Percentiles rank a stretch among this genome's conserved stretches.
These are phyloP conservation scores for Drosophila helvetica DNA, from an alignment of 2,888 invertebrate genomes.

Conservation along the genomic window DNA sequence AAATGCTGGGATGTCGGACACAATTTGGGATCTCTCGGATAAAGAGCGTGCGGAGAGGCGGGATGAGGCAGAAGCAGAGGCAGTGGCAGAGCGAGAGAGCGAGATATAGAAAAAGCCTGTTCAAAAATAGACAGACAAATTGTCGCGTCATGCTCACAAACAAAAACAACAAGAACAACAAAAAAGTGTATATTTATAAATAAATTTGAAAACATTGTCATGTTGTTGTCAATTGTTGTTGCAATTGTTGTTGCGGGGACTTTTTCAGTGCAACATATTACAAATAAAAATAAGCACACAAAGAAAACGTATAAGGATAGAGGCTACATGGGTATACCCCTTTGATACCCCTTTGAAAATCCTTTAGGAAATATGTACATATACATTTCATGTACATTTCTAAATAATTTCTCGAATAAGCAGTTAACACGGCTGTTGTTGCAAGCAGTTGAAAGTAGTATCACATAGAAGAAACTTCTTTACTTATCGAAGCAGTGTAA, in stretches of 20 bases:
- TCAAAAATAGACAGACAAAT: slow-evolving; percentile 80
- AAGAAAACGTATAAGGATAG: slow-evolving; percentile 10
- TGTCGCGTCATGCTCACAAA: slow-evolving; percentile 74
- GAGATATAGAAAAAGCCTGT: slow-evolving; percentile 32
- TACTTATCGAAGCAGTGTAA: too few species aligned
- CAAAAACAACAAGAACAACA: slow-evolving; percentile 46
- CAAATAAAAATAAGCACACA: slow-evolving; percentile 63
- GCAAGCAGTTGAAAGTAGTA: too few species aligned
- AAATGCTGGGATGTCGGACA: slow-evolving; percentile 34
- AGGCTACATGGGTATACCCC: neutral
- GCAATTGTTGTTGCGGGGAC: slow-evolving; percentile 11
- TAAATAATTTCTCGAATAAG: too few species aligned
- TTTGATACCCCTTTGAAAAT: too few species aligned
- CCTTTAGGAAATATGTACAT: too few species aligned
- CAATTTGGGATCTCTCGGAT: slow-evolving; percentile 31
- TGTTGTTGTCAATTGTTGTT: slow-evolving; percentile 19
- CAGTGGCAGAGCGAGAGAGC: slow-evolving; percentile 31
- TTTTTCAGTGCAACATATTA: slow-evolving; percentile 35
- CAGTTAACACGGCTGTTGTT: too few species aligned
- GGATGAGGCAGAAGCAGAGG: neutral
- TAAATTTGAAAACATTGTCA: slow-evolving; percentile 49
- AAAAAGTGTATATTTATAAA: slow-evolving; percentile 38
- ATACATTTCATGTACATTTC: too few species aligned
- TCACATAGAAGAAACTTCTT: too few species aligned
- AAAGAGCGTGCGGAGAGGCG: neutral